Evolutionary conservation across 2,888 invertebrate species (phyloP), one percentile per base, ranked within the genome.

Genomic region (Spilosoma lubricipeda): DNA sequence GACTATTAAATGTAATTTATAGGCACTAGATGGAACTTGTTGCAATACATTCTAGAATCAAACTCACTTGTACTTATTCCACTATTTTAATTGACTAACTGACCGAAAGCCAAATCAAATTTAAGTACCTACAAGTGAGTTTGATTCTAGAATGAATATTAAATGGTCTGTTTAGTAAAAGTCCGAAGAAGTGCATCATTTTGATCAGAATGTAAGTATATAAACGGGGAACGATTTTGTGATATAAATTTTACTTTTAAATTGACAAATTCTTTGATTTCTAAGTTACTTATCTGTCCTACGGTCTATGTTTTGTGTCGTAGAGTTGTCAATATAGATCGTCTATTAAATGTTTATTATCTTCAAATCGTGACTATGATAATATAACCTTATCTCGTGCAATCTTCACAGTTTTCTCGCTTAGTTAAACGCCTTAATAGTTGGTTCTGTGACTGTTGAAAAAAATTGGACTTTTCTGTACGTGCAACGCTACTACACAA

Each of bases 291-390:
- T 56, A 45, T 45, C 45, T 45, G 45, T 45, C 13, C 13, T 59
- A 27, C 56, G 27, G 8, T 23, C 48, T 20, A 23, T 56, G n/a
- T n/a, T n/a, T 2, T n/a, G 23, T 56, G 56, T 11, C 1, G 52
- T 52, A 7, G 23, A 9, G 13, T 59, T 0, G 27, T 13, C n/a
- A 59, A 27, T 4, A 13, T 13, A 27, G 13, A 56, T 27, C 11
- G n/a, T 56, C n/a, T 56, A n/a, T 56, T n/a, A 11, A 56, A 56
- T 56, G n/a, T 11, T 2, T 27, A 13, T 59, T 59, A 59, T 59
- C 59, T 59, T 11, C 52, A 56, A 56, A 56, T 56, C 52, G n/a
- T 56, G 52, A 56, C n/a, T 56, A n/a, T 56, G 52, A 56, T 56
- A 56, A 56, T 56, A 56, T 56, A 56, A 56, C n/a, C 23, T 56